These are phyloP conservation scores for Platycheirus rosarum DNA, from an alignment of 2,888 invertebrate species.

Conservation along the genomic window DNA sequence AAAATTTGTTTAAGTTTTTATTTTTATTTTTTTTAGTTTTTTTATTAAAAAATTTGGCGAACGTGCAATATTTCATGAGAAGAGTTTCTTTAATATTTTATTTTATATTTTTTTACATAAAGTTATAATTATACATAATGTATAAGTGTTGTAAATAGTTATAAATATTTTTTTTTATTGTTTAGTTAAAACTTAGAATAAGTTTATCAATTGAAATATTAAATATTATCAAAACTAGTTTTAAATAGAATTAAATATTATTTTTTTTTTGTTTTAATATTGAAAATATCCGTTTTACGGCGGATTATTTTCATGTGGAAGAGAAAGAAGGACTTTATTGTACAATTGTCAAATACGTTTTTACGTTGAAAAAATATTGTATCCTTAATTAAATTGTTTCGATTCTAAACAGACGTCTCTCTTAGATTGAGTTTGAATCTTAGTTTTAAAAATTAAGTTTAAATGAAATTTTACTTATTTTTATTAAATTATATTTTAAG, in stretches of 20 bases:
- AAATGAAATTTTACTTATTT: slow-evolving; percentile 14
- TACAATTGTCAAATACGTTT: slow-evolving; percentile 73
- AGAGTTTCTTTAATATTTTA: slow-evolving; percentile 68
- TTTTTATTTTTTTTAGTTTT: slow-evolving; percentile 36
- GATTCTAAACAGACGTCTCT: slow-evolving; percentile 45
- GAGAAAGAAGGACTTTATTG: slow-evolving; percentile 75
- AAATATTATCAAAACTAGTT: slow-evolving; percentile 48
- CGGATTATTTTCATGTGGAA: slow-evolving; percentile 66
- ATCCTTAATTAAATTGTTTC: slow-evolving; percentile 47
- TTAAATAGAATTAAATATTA: slow-evolving; percentile 36
- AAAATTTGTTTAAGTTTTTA: slow-evolving; percentile 56
- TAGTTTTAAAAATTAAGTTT: slow-evolving; percentile 25
- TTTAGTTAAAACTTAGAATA: slow-evolving; percentile 43
- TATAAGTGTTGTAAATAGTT: slow-evolving; percentile 57
- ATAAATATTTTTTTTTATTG: slow-evolving; percentile 36
- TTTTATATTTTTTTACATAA: slow-evolving; percentile 32
- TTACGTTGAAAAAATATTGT: slow-evolving; percentile 60
- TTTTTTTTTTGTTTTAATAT: slow-evolving; percentile 44
- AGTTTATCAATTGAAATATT: slow-evolving; percentile 31
- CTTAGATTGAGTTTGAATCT: slow-evolving; percentile 37
- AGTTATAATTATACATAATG: slow-evolving; percentile 5
- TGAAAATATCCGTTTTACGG: slow-evolving; percentile 55
- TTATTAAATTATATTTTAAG: slow-evolving; percentile 15
- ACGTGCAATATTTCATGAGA: slow-evolving; percentile 77
- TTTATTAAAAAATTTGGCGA: slow-evolving; percentile 75